These are phyloP conservation scores for Leuctra nigra DNA, from an alignment of 2,888 invertebrate genomes.

Conservation along the genomic window DNA sequence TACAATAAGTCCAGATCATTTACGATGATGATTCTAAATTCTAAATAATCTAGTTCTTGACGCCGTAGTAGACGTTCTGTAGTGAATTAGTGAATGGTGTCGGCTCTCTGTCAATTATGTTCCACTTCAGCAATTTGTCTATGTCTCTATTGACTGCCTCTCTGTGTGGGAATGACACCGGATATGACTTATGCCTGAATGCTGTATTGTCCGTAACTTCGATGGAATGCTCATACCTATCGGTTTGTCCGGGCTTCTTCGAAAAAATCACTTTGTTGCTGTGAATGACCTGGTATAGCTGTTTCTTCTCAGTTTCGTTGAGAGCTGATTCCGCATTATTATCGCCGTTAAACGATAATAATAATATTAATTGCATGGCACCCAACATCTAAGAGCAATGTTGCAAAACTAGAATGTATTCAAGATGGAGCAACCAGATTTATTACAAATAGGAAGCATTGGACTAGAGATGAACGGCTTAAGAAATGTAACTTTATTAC, in stretches of 20 bases:
- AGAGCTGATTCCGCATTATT: neutral
- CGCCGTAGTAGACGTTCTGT: too few relatives aligned
- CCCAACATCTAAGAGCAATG: too few relatives aligned
- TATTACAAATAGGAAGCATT: too few relatives aligned
- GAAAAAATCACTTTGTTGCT: neutral
- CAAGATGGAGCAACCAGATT: too few relatives aligned
- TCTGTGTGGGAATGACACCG: neutral
- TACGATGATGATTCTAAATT: too few relatives aligned
- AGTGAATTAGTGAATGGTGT: conserved; percentile 14
- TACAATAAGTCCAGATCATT: too few relatives aligned
- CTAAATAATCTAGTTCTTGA: too few relatives aligned
- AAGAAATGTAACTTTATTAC: too few relatives aligned
- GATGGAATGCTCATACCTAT: neutral
- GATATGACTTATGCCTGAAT: neutral
- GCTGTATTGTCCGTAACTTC: neutral
- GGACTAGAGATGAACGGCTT: too few relatives aligned
- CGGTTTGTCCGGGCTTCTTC: neutral
- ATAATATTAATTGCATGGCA: too few relatives aligned
- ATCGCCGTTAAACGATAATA: too few relatives aligned
- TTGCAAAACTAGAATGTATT: too few relatives aligned
- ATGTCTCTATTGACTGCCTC: neutral
- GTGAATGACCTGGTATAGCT: neutral
- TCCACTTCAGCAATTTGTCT: conserved; percentile 1
- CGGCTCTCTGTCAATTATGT: conserved; percentile 10
- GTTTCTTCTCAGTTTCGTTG: neutral